Conservation (phyloP, 2,113 vertebrate genomes). For the Dipodomys ordii region DNA sequence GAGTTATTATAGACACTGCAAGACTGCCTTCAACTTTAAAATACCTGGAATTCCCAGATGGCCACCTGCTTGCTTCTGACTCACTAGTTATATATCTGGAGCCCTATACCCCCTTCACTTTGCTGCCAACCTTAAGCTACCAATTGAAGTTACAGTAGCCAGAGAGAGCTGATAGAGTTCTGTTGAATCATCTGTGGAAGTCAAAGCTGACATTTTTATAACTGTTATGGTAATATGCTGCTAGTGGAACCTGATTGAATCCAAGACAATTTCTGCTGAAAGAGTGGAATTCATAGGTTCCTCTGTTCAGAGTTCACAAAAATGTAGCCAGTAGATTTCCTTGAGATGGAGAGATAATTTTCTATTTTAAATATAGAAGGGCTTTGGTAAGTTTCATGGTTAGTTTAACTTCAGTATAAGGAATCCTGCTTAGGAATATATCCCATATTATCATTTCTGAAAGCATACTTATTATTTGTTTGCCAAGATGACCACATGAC, state of each 20-base stretch:
- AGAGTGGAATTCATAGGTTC: too few species aligned
- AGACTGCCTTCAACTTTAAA: not conserved
- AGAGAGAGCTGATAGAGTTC: not conserved
- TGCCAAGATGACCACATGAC: not conserved
- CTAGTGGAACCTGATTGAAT: not conserved
- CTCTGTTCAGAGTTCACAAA: too few species aligned
- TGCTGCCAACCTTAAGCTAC: not conserved
- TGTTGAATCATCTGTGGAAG: not conserved
- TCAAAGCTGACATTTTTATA: not conserved
- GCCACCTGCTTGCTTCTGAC: not conserved
- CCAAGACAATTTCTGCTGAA: not conserved
- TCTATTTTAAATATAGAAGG: conserved; percentile 6
- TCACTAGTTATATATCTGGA: not conserved
- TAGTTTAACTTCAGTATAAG: too few species aligned
- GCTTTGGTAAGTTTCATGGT: too few species aligned
- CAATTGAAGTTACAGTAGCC: not conserved
- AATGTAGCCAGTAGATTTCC: too few species aligned
- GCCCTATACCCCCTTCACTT: too few species aligned
- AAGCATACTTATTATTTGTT: not conserved
- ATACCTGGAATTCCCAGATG: not conserved
- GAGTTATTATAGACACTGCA: not conserved
- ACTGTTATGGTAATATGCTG: not conserved
- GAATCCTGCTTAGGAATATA: too few species aligned
- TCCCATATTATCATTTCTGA: too few species aligned
- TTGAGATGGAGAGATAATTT: not conserved